Conservation (phyloP, 1,140 invertebrate genomes). For the Drosophila pseudoananassae region DNA sequence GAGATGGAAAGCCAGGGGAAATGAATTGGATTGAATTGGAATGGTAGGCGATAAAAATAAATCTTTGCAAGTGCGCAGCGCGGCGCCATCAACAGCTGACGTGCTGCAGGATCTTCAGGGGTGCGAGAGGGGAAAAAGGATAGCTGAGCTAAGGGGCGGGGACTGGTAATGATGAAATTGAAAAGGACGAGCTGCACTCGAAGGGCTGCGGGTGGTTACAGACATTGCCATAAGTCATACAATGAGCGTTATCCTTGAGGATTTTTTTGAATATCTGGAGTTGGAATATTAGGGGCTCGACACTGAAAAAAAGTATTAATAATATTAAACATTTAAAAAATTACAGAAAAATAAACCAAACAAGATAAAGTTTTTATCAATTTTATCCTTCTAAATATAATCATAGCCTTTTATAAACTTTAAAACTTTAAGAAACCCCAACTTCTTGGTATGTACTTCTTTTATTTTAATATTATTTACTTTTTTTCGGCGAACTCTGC, state of each 20-base stretch:
- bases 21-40: conserved; percentile 82
- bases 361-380: too few species aligned
- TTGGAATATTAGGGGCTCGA: conserved; percentile 9
- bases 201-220: conserved; percentile 7
- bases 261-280: conserved; percentile 24
- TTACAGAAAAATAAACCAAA: neutral
- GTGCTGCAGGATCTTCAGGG: conserved; percentile 18
- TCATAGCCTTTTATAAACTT: too few species aligned
- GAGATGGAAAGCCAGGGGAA: conserved; percentile 50
- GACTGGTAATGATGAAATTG: conserved; percentile 71
- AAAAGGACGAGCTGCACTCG: conserved; percentile 51
- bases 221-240: conserved; percentile 69
- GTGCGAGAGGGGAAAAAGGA: neutral
- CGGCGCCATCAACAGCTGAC: conserved; percentile 77
- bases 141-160: neutral
- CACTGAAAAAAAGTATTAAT: conserved; percentile 2
- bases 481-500: neutral
- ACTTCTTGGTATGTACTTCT: neutral
- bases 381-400: too few species aligned
- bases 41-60: conserved; percentile 82
- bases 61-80: conserved; percentile 75
- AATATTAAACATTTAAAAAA: neutral
- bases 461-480: conserved; percentile 9
- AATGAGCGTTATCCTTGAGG: conserved; percentile 75
- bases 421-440: too few species aligned